Evolutionary conservation across 2,797 vertebrate species (phyloP).

Genomic region (Monodelphis domestica): DNA sequence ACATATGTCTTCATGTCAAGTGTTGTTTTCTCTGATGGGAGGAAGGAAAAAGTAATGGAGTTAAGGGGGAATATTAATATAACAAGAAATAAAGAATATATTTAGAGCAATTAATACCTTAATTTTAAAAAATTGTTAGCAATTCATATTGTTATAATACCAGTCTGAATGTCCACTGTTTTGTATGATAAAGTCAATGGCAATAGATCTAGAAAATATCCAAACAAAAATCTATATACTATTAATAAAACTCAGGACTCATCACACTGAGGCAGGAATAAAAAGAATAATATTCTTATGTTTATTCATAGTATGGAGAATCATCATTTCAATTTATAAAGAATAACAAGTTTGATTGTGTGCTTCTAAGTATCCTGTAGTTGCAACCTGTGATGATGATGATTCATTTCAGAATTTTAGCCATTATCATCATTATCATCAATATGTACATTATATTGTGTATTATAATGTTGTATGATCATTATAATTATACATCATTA

Average conservation of each 20-base stretch:
- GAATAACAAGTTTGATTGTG: neutral
- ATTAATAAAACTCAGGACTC: neutral
- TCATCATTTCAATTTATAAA: neutral
- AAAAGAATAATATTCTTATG: neutral
- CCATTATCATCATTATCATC: neutral
- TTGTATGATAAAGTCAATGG: neutral
- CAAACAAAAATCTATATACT: neutral
- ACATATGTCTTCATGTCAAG: too few species aligned
- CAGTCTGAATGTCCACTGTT: neutral
- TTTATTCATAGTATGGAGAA: neutral
- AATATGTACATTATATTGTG: neutral
- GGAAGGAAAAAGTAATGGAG: too few species aligned
- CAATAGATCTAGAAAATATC: neutral
- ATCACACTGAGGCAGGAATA: neutral
- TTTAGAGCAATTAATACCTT: neutral
- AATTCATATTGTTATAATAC: neutral
- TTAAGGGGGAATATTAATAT: too few species aligned
- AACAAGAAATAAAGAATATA: too few species aligned
- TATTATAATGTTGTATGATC: too few species aligned
- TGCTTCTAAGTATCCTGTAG: neutral
- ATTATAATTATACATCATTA: neutral
- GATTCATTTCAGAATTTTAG: neutral
- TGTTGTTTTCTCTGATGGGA: too few species aligned
- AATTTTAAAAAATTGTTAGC: too few species aligned
- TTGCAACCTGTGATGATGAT: neutral